phyloP scores from a whole-genome alignment of 2,113 vertebrate species.

The Typhlomys cinereus region DNA sequence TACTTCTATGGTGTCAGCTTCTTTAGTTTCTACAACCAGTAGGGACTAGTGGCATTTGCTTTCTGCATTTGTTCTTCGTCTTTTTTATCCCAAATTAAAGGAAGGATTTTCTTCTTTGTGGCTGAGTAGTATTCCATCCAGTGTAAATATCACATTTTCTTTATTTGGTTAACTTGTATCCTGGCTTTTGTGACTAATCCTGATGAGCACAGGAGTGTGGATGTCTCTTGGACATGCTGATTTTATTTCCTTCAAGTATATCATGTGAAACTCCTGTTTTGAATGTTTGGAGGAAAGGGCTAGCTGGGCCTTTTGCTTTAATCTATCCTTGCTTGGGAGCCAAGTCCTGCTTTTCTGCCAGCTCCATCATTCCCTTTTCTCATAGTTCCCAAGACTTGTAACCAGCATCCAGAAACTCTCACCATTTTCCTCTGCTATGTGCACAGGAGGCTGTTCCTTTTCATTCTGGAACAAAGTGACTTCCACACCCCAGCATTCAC shows the following conservation, averaged over 20 bases:
- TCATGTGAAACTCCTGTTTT: not conserved
- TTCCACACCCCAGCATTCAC: not conserved
- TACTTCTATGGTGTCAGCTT: not conserved
- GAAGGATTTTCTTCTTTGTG: not conserved
- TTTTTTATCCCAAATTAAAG: not conserved
- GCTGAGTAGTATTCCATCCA: not conserved
- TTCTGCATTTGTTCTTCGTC: not conserved
- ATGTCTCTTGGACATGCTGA: not conserved
- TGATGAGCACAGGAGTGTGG: fast-evolving
- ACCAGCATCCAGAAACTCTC: not conserved
- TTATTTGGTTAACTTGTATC: not conserved
- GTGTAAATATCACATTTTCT: not conserved
- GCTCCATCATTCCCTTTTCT: not conserved
- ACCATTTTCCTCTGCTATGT: not conserved
- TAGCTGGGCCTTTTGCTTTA: not conserved
- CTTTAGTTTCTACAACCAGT: not conserved
- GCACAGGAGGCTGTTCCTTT: not conserved
- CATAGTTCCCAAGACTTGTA: not conserved
- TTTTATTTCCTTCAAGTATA: not conserved
- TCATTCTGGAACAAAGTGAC: not conserved
- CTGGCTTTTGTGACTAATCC: no score
- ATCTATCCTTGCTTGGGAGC: not conserved
- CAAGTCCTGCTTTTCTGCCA: not conserved
- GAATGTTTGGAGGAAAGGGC: not conserved
- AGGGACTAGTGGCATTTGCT: not conserved